Evolutionary conservation across 2,113 vertebrate species (phyloP).

Genomic region (Chroicocephalus ridibundus): DNA sequence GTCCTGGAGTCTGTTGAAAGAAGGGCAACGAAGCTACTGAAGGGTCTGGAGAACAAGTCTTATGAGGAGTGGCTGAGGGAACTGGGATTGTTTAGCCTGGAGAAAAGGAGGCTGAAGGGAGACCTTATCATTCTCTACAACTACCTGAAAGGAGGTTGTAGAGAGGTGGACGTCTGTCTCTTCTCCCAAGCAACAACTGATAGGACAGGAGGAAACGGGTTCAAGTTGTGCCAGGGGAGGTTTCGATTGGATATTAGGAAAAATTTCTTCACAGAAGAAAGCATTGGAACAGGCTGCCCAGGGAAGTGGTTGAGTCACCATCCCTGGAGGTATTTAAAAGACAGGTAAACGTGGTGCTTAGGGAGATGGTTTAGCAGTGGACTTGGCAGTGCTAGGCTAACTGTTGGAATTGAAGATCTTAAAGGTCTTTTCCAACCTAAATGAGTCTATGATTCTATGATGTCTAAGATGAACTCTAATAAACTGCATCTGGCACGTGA

Average conservation of each 20-base stretch:
- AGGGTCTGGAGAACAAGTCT: neutral
- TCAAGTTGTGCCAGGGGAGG: neutral
- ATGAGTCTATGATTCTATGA: neutral
- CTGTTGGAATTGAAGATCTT: neutral
- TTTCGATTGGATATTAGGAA: neutral
- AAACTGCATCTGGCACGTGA: neutral
- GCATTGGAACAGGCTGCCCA: neutral
- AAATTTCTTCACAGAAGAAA: neutral
- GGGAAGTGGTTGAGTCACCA: neutral
- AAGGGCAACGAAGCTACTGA: neutral
- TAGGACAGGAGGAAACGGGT: neutral
- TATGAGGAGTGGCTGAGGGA: neutral
- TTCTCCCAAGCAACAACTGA: neutral
- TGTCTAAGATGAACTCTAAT: neutral
- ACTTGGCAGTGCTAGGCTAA: neutral
- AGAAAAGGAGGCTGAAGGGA: neutral
- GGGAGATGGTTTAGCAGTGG: neutral
- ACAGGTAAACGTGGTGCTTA: neutral
- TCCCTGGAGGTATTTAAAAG: neutral
- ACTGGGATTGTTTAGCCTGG: neutral
- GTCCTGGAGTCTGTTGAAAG: neutral
- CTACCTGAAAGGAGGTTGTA: neutral
- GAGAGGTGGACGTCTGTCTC: neutral
- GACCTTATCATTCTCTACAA: neutral
- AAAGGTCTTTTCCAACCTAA: neutral